Base-by-base conservation (phyloP, 2,888 invertebrate genomes). In the Branchellion lobata region DNA sequence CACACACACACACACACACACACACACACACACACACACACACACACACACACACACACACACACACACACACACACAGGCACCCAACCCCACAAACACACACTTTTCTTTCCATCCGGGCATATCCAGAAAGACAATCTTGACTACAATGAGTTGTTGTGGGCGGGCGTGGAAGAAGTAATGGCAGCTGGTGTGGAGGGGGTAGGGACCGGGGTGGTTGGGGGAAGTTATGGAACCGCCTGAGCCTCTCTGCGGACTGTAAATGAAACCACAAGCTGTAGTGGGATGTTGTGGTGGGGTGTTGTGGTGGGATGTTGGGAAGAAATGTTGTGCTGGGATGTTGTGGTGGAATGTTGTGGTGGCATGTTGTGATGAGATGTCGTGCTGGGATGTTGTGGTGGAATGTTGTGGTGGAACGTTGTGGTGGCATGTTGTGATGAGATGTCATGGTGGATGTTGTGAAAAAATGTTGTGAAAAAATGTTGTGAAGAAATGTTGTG, bases 151-250 rank as follows among this genome's bases (percentile, higher is more conserved):
- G 85, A 93, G 90, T 88, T 96, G 94, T 84, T 92, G 92, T 24
- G n/a, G 65, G 82, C 92, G 90, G 68, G 95, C 95, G 85, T 92
- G 92, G 88, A 96, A 96, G 86, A 95, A 93, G 88, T 94, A 96
- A 85, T 93, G 92, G 88, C 96, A 96, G 84, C 92, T 91, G 79
- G 93, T 91, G 85, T 92, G 91, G 33, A 92, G 89, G 75, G 93
- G 93, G 88, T 94, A 95, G 71, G 92, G 91, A 80, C 91, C 91
- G 21, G 93, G 94, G 87, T 93, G 94, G 85, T 92, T 92, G 27
- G 94, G 94, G 78, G 94, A 94, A 71, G 92, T 91, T 84, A 96
- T 91, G 40, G 92, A 91, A 40, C 96, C 96, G 61, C 82, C 82
- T 29, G 81, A 76, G 69, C 82, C 81, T 18, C 80, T 77, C 69